Evolutionary conservation across 2,888 invertebrate genomes (phyloP).

Genomic region (Xestoiulus laeticollis): DNA sequence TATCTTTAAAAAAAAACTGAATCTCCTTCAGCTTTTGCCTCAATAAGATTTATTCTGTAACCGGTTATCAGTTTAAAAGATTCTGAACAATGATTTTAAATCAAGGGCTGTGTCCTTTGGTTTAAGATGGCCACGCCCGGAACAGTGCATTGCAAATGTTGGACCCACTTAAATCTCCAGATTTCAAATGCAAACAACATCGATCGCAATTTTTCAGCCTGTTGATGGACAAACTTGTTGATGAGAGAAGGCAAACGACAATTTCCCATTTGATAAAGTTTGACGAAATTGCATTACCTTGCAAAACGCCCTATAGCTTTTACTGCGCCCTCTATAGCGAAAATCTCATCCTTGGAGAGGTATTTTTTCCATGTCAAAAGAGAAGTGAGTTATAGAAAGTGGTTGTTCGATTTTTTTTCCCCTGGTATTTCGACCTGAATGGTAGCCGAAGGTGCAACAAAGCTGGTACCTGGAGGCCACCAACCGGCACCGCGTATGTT

Average conservation of each 20-base stretch:
- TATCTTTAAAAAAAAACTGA: no score
- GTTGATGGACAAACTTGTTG: conserved; percentile 18
- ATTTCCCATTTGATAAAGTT: not conserved
- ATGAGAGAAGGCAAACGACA: not conserved
- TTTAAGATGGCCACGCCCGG: not conserved
- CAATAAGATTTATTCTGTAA: no score
- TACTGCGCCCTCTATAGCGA: no score
- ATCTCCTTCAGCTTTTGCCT: no score
- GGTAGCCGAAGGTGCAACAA: not conserved
- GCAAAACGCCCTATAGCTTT: no score
- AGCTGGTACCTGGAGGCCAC: not conserved
- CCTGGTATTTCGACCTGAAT: not conserved
- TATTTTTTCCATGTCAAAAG: not conserved
- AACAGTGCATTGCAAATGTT: no score
- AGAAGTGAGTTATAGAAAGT: conserved; percentile 26
- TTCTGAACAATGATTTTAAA: no score
- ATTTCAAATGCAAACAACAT: not conserved
- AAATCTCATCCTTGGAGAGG: not conserved
- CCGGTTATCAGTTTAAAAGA: no score
- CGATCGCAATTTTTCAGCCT: not conserved
- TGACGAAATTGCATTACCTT: not conserved
- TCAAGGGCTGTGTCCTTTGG: not conserved
- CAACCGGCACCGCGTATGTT: not conserved
- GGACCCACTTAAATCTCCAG: no score
- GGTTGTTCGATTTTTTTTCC: conserved; percentile 4